Evolutionary conservation across 2,888 invertebrate genomes (phyloP), one percentile per base, ranked within the genome.

Genomic region (Odontothrips loti): DNA sequence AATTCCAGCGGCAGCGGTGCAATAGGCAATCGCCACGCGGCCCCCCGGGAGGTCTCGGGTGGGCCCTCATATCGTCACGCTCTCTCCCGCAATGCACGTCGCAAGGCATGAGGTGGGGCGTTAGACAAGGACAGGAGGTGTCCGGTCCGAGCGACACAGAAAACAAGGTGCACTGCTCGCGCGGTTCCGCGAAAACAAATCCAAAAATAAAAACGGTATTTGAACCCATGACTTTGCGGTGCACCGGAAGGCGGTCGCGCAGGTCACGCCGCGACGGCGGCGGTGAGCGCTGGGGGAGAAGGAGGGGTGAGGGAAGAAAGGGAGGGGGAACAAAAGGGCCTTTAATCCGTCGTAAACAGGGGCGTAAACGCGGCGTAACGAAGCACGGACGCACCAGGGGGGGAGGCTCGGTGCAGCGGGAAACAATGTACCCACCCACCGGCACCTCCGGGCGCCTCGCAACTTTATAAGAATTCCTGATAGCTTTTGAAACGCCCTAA

Each of bases 381-480:
- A 51, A 51, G 15, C 51, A 51, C 6, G 15, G 51, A 2, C n/a
- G n/a, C n/a, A n/a, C n/a, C n/a, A n/a, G 51, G 15, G 15, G 51
- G 51, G 23, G 4, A 23, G n/a, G 68, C 1, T 23, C 68, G 68
- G n/a, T 23, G 68, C 68, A 23, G 58, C 58, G 17, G 20, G 27
- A 23, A 68, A 68, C 68, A 68, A 68, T 68, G 68, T 23, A 68
- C 68, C 68, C 68, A n/a, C 34, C 34, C 34, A 43, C 34, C 34
- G 34, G 34, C 34, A 43, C 34, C 34, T 43, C 34, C 6, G 34
- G 3, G 34, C 34, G 15, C 51, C 68, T 68, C 27, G 68, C 68
- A 68, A 68, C 68, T 68, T 68, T 68, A 23, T 20, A 68, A 68
- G 68, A 68, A 68, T 68, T 23, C 68, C 68, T 68, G 68, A 68